phyloP scores from a whole-genome alignment of 2,797 vertebrate genomes.

The Champsocephalus esox region DNA sequence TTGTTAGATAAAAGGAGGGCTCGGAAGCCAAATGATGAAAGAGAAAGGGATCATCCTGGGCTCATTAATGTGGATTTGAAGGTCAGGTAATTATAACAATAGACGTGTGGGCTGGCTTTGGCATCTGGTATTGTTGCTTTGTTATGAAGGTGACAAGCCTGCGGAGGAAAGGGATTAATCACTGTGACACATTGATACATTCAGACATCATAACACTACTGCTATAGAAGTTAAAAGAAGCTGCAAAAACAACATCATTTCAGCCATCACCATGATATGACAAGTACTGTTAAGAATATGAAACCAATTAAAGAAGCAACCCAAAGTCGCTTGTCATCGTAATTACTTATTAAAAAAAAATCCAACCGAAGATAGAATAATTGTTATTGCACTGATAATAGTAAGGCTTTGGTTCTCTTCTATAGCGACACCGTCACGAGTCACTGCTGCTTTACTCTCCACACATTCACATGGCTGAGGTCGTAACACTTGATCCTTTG shows the following conservation, averaged over 20 bases:
- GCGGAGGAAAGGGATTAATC: conserved; percentile 78
- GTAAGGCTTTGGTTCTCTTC: neutral
- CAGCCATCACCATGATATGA: conserved; percentile 22
- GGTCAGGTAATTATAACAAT: conserved; percentile 85
- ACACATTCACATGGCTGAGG: neutral
- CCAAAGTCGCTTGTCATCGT: conserved; percentile 15
- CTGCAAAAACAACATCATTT: conserved; percentile 58
- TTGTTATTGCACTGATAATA: conserved; percentile 2
- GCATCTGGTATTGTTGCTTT: conserved; percentile 84
- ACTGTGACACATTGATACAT: conserved; percentile 76
- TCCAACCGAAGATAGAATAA: conserved; percentile 13
- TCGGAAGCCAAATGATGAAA: conserved; percentile 83
- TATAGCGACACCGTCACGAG: neutral
- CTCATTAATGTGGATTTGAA: conserved; percentile 86
- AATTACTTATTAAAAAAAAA: conserved; percentile 46
- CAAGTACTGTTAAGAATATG: conserved; percentile 42
- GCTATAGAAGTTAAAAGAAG: conserved; percentile 46
- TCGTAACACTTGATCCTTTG: neutral
- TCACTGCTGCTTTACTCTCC: conserved; percentile 2
- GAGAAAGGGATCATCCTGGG: conserved; percentile 80
- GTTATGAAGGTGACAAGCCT: conserved; percentile 79
- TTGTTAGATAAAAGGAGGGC: conserved; percentile 84
- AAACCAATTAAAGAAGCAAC: conserved; percentile 41
- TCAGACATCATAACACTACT: conserved; percentile 72
- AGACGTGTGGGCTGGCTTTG: conserved; percentile 75